Base-by-base conservation (phyloP, 2,113 vertebrate species). In the Nothocercus nigrocapillus region DNA sequence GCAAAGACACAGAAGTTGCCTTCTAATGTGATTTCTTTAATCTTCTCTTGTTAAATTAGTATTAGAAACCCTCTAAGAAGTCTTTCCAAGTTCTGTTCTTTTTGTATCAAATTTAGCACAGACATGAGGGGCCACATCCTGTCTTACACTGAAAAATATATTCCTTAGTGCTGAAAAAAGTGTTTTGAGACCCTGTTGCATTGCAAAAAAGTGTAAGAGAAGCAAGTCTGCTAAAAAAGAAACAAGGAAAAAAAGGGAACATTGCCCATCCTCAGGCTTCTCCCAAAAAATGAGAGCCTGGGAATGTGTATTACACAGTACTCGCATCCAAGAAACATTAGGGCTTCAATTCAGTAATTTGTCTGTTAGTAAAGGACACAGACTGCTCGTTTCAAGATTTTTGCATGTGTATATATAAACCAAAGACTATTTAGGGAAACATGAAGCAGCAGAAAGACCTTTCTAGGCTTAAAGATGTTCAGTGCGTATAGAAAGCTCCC, bases 1-100 rank as follows among this genome's bases (percentile, higher is more conserved):
- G 80, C 70, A 93, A 95, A 96, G 85, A 90, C 34, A 87, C 7
- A 69, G 58, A 90, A 78, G 64, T 94, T 92, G 88, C 75, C 64
- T 89, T 91, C 45, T 67, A 38, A 85, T 70, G 51, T 63, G 34
- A 81, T 81, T 90, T 81, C 77, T 85, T 82, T 84, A 64, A 86
- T 93, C 58, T 81, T 42, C 64, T 81, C 66, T 45, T 68, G 62
- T 72, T 47, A 61, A 88, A 64, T 67, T 86, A 68, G 80, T 68
- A 53, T 86, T 90, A 75, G 45, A 84, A 90, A 75, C 61, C 47
- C 51, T 34, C 47, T 38, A 86, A 58, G 64, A 91, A 84, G 44
- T 44, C 58, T 32, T 78, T 84, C 73, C 51, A 72, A 73, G 59
- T 84, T 88, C 0, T 72, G 1, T 42, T 84, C 47, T 7, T 81